Base-by-base conservation (phyloP, 2,113 vertebrate species). In the Gavialis gangeticus region DNA sequence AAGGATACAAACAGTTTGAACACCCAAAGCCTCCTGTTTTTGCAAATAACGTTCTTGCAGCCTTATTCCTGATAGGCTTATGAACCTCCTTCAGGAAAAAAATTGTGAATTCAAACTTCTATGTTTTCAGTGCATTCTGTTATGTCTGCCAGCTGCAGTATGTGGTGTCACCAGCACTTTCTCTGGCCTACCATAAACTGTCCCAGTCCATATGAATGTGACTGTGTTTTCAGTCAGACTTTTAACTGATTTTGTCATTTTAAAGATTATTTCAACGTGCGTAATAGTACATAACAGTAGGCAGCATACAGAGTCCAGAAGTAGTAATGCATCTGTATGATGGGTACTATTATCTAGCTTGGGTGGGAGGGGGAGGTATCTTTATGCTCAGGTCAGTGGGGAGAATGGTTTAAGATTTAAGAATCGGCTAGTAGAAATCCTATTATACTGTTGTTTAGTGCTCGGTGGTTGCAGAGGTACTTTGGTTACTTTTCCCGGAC, bases 321-420 rank as follows among this genome's bases (percentile, higher is more conserved):
- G n/a, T n/a, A 6, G 17, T 11, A 22, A 10, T 46, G n/a, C 69
- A 3, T 12, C 19, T 15, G 21, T 3, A 0, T 5, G 18, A n/a
- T 82, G 77, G 19, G 24, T 59, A 12, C 6, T 25, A n/a, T 37
- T 30, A 62, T 66, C 54, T 22, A 56, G 22, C 73, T 86, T 16
- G 25, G 27, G 60, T 5, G 25, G 69, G 62, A 1, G 16, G n/a
- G 57, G 14, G n/a, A 58, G 18, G 27, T 8, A 1, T 37, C 80
- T 84, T 66, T 28, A 66, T 6, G n/a, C 28, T 66, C n/a, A 28
- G 27, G 28, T 18, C 28, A 14, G 60, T 21, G 5, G n/a, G 19
- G 82, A 17, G 15, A 54, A n/a, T 64, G 34, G 21, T 76, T 59
- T 25, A 69, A 64, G 27, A 59, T 57, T 79, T 21, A 75, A 7